These are phyloP conservation scores for Drosophila insularis DNA, from an alignment of 1,140 invertebrate genomes.

Conservation along the genomic window DNA sequence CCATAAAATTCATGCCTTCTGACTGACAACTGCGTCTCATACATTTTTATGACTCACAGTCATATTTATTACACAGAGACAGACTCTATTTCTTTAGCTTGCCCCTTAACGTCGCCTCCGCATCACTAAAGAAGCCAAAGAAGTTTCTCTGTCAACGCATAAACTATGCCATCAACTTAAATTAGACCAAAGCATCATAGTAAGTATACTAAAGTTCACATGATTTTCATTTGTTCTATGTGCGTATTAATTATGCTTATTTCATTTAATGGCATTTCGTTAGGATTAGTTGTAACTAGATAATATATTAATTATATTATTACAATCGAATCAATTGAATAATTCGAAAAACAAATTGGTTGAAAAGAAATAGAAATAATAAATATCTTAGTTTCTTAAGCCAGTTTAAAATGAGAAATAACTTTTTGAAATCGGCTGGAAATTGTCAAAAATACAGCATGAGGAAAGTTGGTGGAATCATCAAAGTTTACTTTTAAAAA, in stretches of 20 bases:
- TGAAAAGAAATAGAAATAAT: too few relatives aligned
- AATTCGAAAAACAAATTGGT: too few relatives aligned
- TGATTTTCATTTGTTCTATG: too few relatives aligned
- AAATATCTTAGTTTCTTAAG: too few relatives aligned
- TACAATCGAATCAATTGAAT: not conserved
- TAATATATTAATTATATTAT: not conserved
- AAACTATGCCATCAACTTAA: conserved; percentile 26
- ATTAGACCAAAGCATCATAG: conserved; percentile 27
- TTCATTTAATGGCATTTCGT: conserved; percentile 2
- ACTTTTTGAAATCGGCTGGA: too few relatives aligned
- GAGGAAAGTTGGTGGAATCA: too few relatives aligned
- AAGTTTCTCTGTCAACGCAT: conserved; percentile 8
- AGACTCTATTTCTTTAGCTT: not conserved
- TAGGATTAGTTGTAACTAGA: not conserved
- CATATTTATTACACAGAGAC: conserved; percentile 37
- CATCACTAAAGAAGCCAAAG: not conserved
- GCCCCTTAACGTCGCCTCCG: not conserved
- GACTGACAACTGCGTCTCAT: conserved; percentile 41
- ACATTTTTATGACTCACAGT: conserved; percentile 51
- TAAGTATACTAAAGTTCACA: too few relatives aligned
- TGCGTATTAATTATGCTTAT: conserved; percentile 10
- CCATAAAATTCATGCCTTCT: conserved; percentile 40
- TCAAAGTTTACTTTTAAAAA: too few relatives aligned
- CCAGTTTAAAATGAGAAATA: too few relatives aligned
- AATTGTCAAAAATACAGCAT: too few relatives aligned